These are phyloP conservation scores for Cochlearius cochlearius DNA, from an alignment of 2,113 vertebrate species.

Conservation along the genomic window DNA sequence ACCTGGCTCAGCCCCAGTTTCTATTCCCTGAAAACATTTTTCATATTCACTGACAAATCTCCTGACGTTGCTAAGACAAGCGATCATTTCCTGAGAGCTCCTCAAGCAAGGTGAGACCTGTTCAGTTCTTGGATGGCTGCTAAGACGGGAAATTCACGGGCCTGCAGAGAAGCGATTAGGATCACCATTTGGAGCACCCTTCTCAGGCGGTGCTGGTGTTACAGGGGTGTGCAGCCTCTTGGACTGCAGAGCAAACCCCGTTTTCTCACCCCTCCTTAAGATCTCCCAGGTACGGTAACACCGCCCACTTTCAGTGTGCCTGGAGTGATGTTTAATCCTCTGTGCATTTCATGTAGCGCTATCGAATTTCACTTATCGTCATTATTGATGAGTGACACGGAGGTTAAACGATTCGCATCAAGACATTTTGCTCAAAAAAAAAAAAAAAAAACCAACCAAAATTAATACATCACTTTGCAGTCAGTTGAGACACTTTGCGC, in stretches of 20 bases:
- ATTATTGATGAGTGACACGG: slow-evolving; percentile 60
- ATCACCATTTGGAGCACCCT: background rate
- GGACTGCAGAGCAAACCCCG: background rate
- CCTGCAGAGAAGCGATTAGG: background rate
- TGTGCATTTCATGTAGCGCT: background rate
- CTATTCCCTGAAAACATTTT: slow-evolving; percentile 47
- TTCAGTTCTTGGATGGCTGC: background rate
- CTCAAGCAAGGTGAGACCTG: slow-evolving; percentile 9
- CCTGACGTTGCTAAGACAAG: slow-evolving; percentile 31
- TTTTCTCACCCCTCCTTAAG: slow-evolving; percentile 19
- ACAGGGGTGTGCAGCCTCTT: background rate
- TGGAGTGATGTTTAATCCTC: slow-evolving; percentile 58
- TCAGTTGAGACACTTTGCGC: background rate
- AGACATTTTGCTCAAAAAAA: slow-evolving; percentile 2
- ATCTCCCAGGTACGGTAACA: background rate
- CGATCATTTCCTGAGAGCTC: background rate
- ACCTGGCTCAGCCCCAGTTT: slow-evolving; percentile 44
- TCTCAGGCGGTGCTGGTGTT: background rate
- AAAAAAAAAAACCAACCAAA: background rate
- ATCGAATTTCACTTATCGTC: slow-evolving; percentile 47
- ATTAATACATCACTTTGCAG: background rate
- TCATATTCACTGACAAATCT: slow-evolving; percentile 33
- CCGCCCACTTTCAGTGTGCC: background rate
- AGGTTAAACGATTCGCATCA: slow-evolving; percentile 23
- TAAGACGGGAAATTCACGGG: background rate